phyloP scores from a whole-genome alignment of 2,797 vertebrate genomes.

The Florisuga fusca region DNA sequence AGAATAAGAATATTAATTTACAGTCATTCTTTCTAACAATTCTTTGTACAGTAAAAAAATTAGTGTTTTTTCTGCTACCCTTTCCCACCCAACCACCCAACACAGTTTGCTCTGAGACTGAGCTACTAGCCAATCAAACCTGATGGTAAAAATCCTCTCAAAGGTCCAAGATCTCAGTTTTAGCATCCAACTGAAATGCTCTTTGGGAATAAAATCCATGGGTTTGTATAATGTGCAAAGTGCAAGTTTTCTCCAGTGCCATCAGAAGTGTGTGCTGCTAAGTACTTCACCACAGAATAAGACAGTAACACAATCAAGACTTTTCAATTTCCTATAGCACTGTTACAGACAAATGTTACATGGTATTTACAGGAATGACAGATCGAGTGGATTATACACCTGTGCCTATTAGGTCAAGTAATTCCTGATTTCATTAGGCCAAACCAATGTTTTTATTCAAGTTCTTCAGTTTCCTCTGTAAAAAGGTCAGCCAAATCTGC shows the following conservation, averaged over 20 bases:
- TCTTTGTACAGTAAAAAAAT: conserved; percentile 54
- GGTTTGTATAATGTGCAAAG: conserved; percentile 67
- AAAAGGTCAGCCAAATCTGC: conserved; percentile 96
- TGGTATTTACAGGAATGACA: conserved; percentile 43
- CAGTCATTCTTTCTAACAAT: conserved; percentile 52
- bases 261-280: conserved; percentile 46
- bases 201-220: conserved; percentile 71
- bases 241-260: conserved; percentile 67
- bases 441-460: conserved; percentile 72
- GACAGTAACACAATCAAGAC: conserved; percentile 21
- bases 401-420: neutral
- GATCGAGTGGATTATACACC: neutral
- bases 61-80: conserved; percentile 36
- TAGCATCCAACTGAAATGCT: conserved; percentile 38
- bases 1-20: conserved; percentile 67
- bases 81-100: conserved; percentile 29
- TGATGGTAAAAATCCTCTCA: conserved; percentile 20
- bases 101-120: conserved; percentile 4
- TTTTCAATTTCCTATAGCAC: neutral
- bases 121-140: neutral
- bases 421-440: neutral
- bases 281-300: conserved; percentile 7
- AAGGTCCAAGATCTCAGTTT: neutral
- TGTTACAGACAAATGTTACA: neutral
- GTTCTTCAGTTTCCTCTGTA: conserved; percentile 90